These are phyloP conservation scores for Lophius piscatorius DNA, from an alignment of 2,113 vertebrate species.

Conservation along the genomic window DNA sequence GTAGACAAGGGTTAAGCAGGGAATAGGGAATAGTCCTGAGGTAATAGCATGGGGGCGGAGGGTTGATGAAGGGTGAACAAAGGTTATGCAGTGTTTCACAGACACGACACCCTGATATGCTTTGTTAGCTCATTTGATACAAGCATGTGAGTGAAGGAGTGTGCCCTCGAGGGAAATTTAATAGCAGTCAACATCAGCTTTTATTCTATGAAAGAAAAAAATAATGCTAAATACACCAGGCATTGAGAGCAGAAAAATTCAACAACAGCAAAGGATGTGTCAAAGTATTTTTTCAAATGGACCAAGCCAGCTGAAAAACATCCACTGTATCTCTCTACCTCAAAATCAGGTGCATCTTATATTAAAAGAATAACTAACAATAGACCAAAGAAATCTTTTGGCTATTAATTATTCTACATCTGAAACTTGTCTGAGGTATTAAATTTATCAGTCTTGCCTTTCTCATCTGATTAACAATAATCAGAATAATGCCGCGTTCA, in stretches of 20 bases:
- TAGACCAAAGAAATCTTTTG: no score
- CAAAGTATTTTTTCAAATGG: constrained; percentile 40
- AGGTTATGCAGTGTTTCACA: constrained; percentile 79
- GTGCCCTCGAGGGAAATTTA: constrained; percentile 77
- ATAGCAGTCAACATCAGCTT: constrained; percentile 79
- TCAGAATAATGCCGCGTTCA: no score
- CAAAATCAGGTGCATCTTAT: no score
- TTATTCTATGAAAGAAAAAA: constrained; percentile 67
- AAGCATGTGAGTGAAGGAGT: constrained; percentile 70
- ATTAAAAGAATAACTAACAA: constrained; percentile 55
- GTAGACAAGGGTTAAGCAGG: constrained; percentile 79
- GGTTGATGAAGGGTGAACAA: constrained; percentile 81
- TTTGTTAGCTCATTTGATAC: constrained; percentile 80
- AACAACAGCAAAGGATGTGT: constrained; percentile 33
- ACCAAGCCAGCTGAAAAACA: no score
- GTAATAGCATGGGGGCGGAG: constrained; percentile 74
- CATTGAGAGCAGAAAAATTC: constrained; percentile 56
- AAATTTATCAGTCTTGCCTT: no score
- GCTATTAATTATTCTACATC: no score
- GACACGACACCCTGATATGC: constrained; percentile 75
- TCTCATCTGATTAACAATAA: no score
- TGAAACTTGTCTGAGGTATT: no score
- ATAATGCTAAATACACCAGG: constrained; percentile 69
- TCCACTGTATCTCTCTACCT: no score
- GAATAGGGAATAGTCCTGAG: constrained; percentile 77